Base-by-base conservation (phyloP, 1,140 invertebrate species). In the Caenorhabditis latens region DNA sequence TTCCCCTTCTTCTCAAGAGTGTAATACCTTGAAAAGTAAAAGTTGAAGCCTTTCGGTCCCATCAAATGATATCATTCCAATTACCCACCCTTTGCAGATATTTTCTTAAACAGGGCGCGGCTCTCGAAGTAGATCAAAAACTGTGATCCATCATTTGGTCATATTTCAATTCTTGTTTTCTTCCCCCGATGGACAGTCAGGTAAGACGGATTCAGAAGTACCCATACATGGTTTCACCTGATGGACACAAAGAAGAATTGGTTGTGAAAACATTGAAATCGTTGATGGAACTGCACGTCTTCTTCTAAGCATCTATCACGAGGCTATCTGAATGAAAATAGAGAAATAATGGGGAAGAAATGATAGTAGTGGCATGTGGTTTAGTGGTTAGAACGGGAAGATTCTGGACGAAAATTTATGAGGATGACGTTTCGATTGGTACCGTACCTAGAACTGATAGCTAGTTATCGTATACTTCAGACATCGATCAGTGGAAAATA, bases 161-260 rank as follows among this genome's bases (percentile, higher is more conserved):
- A 58, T 21, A n/a, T 58, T 58, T 58, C 57, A n/a, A n/a, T 58
- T 58, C 57, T n/a, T n/a, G 16, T 21, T 58, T 58, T n/a, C 8
- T 8, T 58, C 57, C 57, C 4, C 2, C 4, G 8, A n/a, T 40
- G 61, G 61, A 65, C 61, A 65, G 9, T 65, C 21, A 42, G 11
- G 61, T n/a, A 65, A 19, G 61, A 65, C 61, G 61, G 61, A 65
- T 65, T 65, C 61, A 65, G 32, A 65, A 65, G 16, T n/a, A 16
- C 16, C 16, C 2, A 8, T 2, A n/a, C n/a, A 65, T 14, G 61
- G 61, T 65, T 65, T 65, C 61, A 42, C 13, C n/a, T 13, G 61
- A 65, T 65, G 24, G 61, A 65, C 21, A 65, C 61, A 65, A 65
- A 40, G 32, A 24, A 65, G 40, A 65, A 19, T 32, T 58, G 57